These are phyloP conservation scores for Sylvia borin DNA, from an alignment of 2,797 vertebrate genomes.

Conservation along the genomic window DNA sequence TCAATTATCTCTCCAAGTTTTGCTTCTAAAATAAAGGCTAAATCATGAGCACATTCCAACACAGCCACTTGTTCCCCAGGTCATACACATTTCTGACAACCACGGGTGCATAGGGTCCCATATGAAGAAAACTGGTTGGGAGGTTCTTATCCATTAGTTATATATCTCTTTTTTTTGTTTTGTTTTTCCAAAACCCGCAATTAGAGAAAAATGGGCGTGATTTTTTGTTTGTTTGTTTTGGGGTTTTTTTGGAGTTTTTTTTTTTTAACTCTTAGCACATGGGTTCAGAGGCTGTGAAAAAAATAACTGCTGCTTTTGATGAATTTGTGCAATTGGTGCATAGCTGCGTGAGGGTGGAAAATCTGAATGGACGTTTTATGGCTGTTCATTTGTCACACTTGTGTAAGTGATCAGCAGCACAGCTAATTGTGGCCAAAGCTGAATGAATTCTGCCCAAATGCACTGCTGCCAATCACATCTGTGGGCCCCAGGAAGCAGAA, in stretches of 20 bases:
- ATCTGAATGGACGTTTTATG: background rate
- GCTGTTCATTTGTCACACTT: background rate
- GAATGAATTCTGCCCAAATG: background rate
- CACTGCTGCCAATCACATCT: background rate
- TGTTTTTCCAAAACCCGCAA: background rate
- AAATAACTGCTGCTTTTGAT: background rate
- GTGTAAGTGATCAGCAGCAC: background rate
- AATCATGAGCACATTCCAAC: background rate
- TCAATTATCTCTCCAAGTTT: background rate
- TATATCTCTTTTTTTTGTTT: fast-evolving
- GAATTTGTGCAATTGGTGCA: background rate
- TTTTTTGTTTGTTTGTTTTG: too few species aligned
- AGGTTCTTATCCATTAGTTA: background rate
- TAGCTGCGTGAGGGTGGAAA: background rate
- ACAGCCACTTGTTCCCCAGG: background rate
- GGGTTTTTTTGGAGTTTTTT: too few species aligned
- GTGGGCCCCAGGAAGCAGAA: background rate
- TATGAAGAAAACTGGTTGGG: background rate
- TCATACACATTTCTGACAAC: background rate
- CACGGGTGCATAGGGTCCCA: fast-evolving
- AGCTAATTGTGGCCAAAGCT: background rate
- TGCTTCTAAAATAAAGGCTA: background rate
- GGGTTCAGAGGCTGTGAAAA: background rate
- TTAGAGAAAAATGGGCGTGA: background rate
- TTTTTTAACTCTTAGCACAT: background rate